Evolutionary conservation across 2,797 vertebrate genomes (phyloP).

Genomic region (Pelobates cultripes): DNA sequence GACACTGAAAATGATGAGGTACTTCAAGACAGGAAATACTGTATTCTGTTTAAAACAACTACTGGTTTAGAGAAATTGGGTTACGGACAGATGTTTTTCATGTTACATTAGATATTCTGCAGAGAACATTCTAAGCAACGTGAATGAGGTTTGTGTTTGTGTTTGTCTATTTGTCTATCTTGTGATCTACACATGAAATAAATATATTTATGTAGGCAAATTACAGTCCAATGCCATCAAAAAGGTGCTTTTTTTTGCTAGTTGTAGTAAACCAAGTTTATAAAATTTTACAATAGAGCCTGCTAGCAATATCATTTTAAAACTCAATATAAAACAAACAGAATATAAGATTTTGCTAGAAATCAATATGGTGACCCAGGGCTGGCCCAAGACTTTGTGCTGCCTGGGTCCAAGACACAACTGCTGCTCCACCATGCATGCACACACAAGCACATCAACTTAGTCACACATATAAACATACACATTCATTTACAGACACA

Average conservation of each 20-base stretch:
- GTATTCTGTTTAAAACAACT: constrained; percentile 23
- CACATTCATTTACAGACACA: too few relatives aligned
- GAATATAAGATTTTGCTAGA: constrained; percentile 23
- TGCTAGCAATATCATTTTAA: constrained; percentile 17
- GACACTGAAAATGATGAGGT: constrained; percentile 51
- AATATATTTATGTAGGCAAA: constrained; percentile 46
- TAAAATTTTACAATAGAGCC: neutral
- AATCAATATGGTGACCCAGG: constrained; percentile 24
- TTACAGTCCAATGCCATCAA: constrained; percentile 14
- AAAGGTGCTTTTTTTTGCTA: constrained; percentile 36
- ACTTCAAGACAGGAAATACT: constrained; percentile 45
- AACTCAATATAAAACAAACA: constrained; percentile 26
- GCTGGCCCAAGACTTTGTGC: too few relatives aligned
- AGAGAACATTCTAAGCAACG: constrained; percentile 1
- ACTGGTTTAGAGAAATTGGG: constrained; percentile 28
- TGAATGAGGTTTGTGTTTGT: constrained; percentile 10
- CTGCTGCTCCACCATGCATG: too few relatives aligned
- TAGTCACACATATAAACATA: too few relatives aligned
- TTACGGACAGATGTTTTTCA: constrained; percentile 42
- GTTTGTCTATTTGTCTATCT: constrained; percentile 15
- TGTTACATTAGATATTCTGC: constrained; percentile 13
- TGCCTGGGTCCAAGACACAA: too few relatives aligned
- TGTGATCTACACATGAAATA: constrained; percentile 35
- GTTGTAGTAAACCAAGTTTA: constrained; percentile 34
- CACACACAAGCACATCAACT: too few relatives aligned